Percentiles rank a stretch among this genome's conserved stretches.
Conservation (phyloP, 2,888 invertebrate genomes). For the Parascotia fuliginaria region DNA sequence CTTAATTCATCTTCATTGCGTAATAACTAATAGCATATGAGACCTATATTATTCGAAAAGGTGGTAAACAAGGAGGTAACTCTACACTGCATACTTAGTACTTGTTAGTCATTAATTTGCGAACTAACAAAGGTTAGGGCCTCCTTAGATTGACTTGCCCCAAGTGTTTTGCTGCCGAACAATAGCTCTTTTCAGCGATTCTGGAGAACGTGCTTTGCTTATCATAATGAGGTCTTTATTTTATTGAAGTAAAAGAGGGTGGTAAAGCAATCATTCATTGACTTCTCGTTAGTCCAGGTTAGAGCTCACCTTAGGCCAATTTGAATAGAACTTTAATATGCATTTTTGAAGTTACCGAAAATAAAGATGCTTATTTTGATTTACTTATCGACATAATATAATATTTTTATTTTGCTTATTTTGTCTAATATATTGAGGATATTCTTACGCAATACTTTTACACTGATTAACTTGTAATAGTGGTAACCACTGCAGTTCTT, state of each 20-base stretch:
- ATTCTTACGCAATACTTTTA: too few species aligned
- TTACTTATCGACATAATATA: too few species aligned
- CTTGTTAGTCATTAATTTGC: slow-evolving; percentile 78
- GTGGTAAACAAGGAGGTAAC: slow-evolving; percentile 58
- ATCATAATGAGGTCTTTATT: slow-evolving; percentile 80
- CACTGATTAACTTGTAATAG: too few species aligned
- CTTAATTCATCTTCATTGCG: not conserved
- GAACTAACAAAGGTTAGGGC: slow-evolving; percentile 71
- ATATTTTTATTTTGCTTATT: too few species aligned
- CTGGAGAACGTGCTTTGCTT: slow-evolving; percentile 69
- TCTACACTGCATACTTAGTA: slow-evolving; percentile 57
- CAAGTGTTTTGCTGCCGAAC: slow-evolving; percentile 76
- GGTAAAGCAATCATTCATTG: slow-evolving; percentile 38
- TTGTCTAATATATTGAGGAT: too few species aligned
- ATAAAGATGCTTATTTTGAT: too few species aligned
- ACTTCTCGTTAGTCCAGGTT: slow-evolving; percentile 20
- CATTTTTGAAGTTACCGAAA: too few species aligned
- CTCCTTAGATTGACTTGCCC: slow-evolving; percentile 75
- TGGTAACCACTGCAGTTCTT: too few species aligned
- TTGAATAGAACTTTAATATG: too few species aligned
- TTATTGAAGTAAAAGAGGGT: slow-evolving; percentile 64
- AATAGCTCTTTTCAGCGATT: slow-evolving; percentile 78
- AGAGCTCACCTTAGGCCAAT: not conserved
- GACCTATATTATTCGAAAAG: slow-evolving; percentile 33
- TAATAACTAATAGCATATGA: slow-evolving; percentile 14